Base-by-base conservation (phyloP, 2,888 invertebrate genomes). In the Drosophila parthenogenetica region DNA sequence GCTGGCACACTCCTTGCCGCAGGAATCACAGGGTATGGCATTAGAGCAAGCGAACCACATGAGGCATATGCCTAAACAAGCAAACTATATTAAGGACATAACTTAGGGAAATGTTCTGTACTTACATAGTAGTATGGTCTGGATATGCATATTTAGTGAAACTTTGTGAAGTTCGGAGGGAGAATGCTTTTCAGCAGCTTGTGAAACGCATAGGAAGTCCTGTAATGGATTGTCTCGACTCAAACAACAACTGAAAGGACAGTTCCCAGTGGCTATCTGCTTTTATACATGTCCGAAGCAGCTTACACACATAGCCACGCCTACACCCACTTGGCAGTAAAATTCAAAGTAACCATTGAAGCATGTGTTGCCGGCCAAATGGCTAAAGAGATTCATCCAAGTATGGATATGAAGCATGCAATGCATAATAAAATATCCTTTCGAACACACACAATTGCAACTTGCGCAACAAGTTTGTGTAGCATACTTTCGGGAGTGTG, bases 1-100 rank as follows among this genome's bases (percentile, higher is more conserved):
- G 49, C 93, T 93, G 74, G 93, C 92, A 73, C 95, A 95, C 90
- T 95, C 94, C 53, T 93, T 92, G 48, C 95, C 95, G 76, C 95
- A 95, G 16, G 94, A 94, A 79, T 94, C 94, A 82, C 95, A 95
- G 3, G 94, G 93, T 45, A 94, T 90, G 16, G 90, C 91, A 53
- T 83, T 79, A 53, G 69, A 75, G 32, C 58, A 78, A 10, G 87
- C 35, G 25, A 90, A 49, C 61, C 66, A 85, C 77, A 89, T 69
- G 25, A 87, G 50, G 65, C 86, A 82, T 25, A 90, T 66, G 62
- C 80, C 90, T 91, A 42, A 17, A 2, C 14, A 11, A 39, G 37
- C 3, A 22, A 29, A 37, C 17, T 8, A n/a, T n/a, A 25, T n/a
- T 13, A 5, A 13, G 0, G 13, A 5, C 11, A 17, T 42, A 11